These are phyloP conservation scores for Calephelis virginiensis DNA, from an alignment of 1,140 invertebrate species.

Conservation along the genomic window DNA sequence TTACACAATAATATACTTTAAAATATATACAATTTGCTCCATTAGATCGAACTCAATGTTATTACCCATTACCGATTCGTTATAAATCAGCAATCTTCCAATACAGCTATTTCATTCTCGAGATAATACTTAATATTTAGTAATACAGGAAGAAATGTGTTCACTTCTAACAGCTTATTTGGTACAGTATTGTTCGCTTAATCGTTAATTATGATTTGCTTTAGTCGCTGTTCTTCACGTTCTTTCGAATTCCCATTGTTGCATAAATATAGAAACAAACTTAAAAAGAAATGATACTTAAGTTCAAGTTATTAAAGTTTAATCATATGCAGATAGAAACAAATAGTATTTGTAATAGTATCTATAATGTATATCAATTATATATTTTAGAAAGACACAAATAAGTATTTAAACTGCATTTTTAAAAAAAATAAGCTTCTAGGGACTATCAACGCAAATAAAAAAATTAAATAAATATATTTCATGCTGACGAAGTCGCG, in stretches of 20 bases:
- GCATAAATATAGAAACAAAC: background rate
- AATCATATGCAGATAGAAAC: too few relatives aligned
- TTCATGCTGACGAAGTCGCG: too few relatives aligned
- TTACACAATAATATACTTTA: conserved; percentile 16
- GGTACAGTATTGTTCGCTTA: background rate
- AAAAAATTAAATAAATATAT: too few relatives aligned
- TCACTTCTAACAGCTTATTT: background rate
- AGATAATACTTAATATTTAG: conserved; percentile 11
- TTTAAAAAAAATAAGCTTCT: too few relatives aligned
- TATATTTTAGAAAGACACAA: too few relatives aligned
- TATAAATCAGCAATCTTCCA: conserved; percentile 4
- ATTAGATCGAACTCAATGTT: conserved; percentile 8
- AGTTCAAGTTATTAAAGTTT: too few relatives aligned
- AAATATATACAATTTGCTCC: conserved; percentile 9
- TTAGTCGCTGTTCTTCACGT: background rate
- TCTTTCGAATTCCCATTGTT: background rate
- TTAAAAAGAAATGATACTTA: too few relatives aligned
- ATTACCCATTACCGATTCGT: conserved; percentile 15
- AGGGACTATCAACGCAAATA: too few relatives aligned
- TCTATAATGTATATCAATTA: too few relatives aligned
- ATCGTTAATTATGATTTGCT: background rate
- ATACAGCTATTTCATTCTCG: background rate
- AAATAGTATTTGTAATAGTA: too few relatives aligned
- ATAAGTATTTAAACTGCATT: too few relatives aligned
- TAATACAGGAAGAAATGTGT: conserved; percentile 4